Percentiles rank a stretch among this genome's conserved stretches.
These are phyloP conservation scores for Apolygus lucorum DNA, from an alignment of 1,140 invertebrate species.

Conservation along the genomic window DNA sequence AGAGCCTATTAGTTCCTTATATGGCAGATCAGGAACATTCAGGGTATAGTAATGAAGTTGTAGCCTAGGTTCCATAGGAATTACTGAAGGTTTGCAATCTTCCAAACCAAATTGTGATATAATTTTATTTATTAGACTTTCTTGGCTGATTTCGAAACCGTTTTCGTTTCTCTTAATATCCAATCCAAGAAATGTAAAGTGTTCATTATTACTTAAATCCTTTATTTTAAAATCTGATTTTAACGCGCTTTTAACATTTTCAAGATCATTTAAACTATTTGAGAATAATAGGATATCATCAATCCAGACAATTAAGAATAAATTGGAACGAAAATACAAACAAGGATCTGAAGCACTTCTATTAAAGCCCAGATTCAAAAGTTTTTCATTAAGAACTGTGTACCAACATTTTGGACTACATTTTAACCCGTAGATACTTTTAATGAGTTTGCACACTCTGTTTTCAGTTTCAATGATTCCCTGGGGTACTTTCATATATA, in stretches of 20 bases:
- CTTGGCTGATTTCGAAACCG: constrained; percentile 9
- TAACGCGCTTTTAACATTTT: not conserved
- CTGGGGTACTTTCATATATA: not conserved
- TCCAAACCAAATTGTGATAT: constrained; percentile 8
- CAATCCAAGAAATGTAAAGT: constrained; percentile 3
- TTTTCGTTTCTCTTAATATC: constrained; percentile 4
- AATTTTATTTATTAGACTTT: constrained; percentile 9
- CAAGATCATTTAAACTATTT: not conserved
- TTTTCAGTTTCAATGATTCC: no score
- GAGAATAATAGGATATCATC: constrained; percentile 10
- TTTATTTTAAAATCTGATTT: constrained; percentile 3
- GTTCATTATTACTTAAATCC: constrained; percentile 5
- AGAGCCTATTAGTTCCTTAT: constrained; percentile 12
- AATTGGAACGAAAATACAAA: not conserved
- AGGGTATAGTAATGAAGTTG: not conserved
- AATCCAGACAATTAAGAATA: not conserved
- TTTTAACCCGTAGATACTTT: not conserved
- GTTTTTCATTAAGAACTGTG: not conserved
- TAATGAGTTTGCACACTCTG: constrained; percentile 1
- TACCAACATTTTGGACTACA: constrained; percentile 1
- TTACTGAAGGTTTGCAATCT: constrained; percentile 4
- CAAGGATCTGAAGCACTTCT: constrained; percentile 8
- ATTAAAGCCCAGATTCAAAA: not conserved
- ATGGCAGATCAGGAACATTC: not conserved
- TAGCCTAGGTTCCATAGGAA: constrained; percentile 9